Evolutionary conservation across 2,113 vertebrate genomes (phyloP).

Genomic region (Sander vitreus): DNA sequence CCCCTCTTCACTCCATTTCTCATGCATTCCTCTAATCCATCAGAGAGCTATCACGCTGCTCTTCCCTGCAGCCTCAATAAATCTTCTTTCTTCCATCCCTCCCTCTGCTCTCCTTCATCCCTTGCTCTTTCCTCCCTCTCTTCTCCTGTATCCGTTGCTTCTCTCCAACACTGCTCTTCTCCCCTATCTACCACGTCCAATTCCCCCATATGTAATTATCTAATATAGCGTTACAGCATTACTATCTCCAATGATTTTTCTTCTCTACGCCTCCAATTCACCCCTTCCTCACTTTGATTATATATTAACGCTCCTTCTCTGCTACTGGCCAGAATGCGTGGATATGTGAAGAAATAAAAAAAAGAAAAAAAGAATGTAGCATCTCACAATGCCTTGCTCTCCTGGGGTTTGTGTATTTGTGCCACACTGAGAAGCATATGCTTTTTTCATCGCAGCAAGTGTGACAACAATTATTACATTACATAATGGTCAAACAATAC

Average conservation of each 20-base stretch:
- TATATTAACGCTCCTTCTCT: conserved; percentile 16
- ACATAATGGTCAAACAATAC: conserved; percentile 2
- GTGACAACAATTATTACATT: conserved; percentile 4
- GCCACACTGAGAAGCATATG: conserved; percentile 1
- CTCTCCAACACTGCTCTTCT: conserved; percentile 17
- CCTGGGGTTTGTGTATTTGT: conserved; percentile 1
- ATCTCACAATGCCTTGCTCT: conserved; percentile 14
- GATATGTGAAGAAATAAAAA: background rate
- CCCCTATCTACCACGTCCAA: conserved; percentile 30
- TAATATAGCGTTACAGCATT: conserved; percentile 34
- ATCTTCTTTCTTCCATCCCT: conserved; percentile 70
- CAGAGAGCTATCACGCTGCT: conserved; percentile 71
- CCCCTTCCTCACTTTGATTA: conserved; percentile 21
- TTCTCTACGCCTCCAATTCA: conserved; percentile 4
- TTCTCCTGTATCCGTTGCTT: conserved; percentile 22
- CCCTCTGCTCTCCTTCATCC: conserved; percentile 37
- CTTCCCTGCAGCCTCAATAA: conserved; percentile 77
- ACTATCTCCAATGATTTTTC: conserved; percentile 16
- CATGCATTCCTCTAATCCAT: conserved; percentile 79
- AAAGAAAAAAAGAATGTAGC: background rate
- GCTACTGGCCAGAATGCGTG: conserved; percentile 1
- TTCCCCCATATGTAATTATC: conserved; percentile 47
- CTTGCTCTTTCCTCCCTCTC: conserved; percentile 12
- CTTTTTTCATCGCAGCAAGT: conserved; percentile 25
- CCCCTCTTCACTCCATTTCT: conserved; percentile 62